A percentile compares a stretch with the other conserved stretches of the same genome.
Evolutionary conservation across 2,113 vertebrate species (phyloP).

Genomic region (Ceyx melanurus): DNA sequence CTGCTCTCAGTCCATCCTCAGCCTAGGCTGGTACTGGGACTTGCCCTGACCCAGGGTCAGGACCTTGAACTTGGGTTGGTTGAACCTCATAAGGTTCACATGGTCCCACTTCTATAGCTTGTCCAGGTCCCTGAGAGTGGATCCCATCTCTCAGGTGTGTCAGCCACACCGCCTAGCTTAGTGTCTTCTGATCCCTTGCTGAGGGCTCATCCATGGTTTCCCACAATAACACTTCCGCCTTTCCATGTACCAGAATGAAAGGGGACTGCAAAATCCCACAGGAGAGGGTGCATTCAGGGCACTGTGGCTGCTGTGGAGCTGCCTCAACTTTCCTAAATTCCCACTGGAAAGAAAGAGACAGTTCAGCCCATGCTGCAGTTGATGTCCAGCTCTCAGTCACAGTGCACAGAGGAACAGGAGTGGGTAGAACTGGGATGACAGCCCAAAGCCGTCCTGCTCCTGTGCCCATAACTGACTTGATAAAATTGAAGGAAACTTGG

Average conservation of each 20-base stretch:
- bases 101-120: no score
- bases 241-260: background rate
- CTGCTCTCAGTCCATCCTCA: no score
- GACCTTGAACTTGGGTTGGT: no score
- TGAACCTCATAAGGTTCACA: no score
- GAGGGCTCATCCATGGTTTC: background rate
- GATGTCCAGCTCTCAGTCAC: background rate
- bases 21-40: no score
- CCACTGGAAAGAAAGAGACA: background rate
- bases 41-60: no score
- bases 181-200: no score
- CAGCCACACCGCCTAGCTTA: background rate
- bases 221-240: background rate
- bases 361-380: background rate
- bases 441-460: background rate
- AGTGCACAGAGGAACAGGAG: background rate
- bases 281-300: background rate
- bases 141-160: background rate
- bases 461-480: no score
- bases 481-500: background rate
- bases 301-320: rapidly evolving
- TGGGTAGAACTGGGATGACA: rapidly evolving
- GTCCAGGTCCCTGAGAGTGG: no score
- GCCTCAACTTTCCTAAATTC: background rate
- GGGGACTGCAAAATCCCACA: background rate